phyloP scores from a whole-genome alignment of 2,797 vertebrate genomes.

The Gallinago stenura region DNA sequence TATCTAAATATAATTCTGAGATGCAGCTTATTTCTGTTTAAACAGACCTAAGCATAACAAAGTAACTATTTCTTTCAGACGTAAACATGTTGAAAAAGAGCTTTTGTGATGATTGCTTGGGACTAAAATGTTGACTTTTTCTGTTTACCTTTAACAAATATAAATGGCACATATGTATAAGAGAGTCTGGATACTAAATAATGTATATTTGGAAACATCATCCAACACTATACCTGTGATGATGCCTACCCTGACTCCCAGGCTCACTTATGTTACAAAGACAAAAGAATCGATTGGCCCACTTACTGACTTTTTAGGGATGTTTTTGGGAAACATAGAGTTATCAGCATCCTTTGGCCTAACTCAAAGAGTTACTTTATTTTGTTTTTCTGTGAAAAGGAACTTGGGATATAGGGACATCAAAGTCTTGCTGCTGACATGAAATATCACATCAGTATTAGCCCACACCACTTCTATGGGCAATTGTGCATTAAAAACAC shows the following conservation, averaged over 20 bases:
- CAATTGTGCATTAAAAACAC: conserved; percentile 10
- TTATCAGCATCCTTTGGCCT: neutral
- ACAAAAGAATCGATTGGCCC: neutral
- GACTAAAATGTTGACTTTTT: neutral
- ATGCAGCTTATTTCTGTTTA: neutral
- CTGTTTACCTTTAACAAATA: neutral
- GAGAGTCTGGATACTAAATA: neutral
- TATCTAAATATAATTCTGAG: conserved; percentile 5
- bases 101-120: neutral
- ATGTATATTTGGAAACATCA: neutral
- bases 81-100: neutral
- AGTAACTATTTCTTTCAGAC: neutral
- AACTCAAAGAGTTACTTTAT: neutral
- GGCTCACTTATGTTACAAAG: neutral
- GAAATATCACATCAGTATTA: neutral
- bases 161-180: neutral
- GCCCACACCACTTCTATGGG: neutral
- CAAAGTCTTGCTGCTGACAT: neutral
- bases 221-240: neutral
- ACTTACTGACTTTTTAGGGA: neutral
- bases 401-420: neutral
- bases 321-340: neutral
- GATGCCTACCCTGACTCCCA: neutral
- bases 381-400: neutral
- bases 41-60: conserved; percentile 1